These are phyloP conservation scores for Helogale parvula DNA, from an alignment of 2,113 vertebrate species.

Conservation along the genomic window DNA sequence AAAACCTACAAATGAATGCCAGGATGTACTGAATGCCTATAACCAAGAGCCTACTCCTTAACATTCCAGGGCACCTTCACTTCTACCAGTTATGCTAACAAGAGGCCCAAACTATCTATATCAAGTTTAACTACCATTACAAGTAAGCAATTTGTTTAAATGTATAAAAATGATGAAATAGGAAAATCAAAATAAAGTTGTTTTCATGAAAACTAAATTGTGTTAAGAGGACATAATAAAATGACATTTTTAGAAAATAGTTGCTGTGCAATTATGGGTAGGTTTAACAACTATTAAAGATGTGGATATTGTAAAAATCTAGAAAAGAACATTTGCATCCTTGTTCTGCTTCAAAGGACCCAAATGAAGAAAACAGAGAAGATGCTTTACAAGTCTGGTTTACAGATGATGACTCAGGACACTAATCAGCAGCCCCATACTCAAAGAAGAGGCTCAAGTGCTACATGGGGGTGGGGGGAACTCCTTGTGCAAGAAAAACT, in stretches of 20 bases:
- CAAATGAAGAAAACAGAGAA: not conserved
- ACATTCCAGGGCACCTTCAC: not conserved
- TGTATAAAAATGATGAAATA: not conserved
- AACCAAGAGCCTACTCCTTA: not conserved
- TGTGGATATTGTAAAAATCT: not conserved
- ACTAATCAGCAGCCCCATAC: not conserved
- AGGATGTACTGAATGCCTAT: not conserved
- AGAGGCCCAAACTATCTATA: not conserved
- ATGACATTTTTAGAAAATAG: not conserved
- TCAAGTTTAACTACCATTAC: not conserved
- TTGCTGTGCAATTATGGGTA: not conserved
- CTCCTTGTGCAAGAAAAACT: not conserved
- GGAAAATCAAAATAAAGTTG: not conserved
- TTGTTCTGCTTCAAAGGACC: not conserved
- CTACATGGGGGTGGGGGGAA: not conserved
- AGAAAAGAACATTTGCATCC: not conserved
- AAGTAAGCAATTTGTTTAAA: not conserved
- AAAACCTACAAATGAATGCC: not conserved
- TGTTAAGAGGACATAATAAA: not conserved
- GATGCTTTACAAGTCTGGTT: not conserved
- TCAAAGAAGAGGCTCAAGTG: not conserved
- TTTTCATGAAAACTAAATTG: not conserved
- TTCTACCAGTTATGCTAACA: not conserved
- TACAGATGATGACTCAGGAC: not conserved
- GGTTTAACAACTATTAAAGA: conserved; percentile 14